A percentile compares a stretch with the other conserved stretches of the same genome.
Evolutionary conservation across 2,797 vertebrate genomes (phyloP).

Genomic region (Hylomyscus alleni): DNA sequence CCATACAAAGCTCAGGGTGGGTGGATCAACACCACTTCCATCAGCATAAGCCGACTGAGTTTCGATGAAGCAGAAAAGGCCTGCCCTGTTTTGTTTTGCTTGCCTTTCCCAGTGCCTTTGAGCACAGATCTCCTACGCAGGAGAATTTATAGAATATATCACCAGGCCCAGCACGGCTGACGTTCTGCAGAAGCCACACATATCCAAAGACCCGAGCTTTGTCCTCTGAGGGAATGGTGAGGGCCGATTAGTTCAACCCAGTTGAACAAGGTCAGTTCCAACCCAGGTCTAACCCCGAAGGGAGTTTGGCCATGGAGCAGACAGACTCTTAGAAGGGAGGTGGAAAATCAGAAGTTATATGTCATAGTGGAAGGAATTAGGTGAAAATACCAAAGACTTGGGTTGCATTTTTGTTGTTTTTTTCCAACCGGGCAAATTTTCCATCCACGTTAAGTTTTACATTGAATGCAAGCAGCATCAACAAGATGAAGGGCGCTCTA

Average conservation of each 20-base stretch:
- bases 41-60: neutral
- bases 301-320: neutral
- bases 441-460: slow-evolving; percentile 69
- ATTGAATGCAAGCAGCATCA: neutral
- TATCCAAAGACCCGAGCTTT: neutral
- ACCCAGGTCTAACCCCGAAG: neutral
- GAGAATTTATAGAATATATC: neutral
- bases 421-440: slow-evolving; percentile 67
- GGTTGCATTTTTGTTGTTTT: slow-evolving; percentile 62
- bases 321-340: neutral
- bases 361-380: slow-evolving; percentile 75
- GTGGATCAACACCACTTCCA: neutral
- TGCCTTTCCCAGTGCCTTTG: neutral
- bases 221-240: neutral
- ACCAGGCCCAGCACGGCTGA: neutral
- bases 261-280: neutral
- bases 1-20: neutral
- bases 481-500: neutral
- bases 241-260: neutral
- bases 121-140: neutral
- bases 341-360: slow-evolving; percentile 47
- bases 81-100: neutral
- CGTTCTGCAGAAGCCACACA: neutral
- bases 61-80: neutral
- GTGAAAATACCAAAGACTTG: slow-evolving; percentile 75